These are phyloP conservation scores for Etheostoma spectabile DNA, from an alignment of 2,113 vertebrate species.

Conservation along the genomic window DNA sequence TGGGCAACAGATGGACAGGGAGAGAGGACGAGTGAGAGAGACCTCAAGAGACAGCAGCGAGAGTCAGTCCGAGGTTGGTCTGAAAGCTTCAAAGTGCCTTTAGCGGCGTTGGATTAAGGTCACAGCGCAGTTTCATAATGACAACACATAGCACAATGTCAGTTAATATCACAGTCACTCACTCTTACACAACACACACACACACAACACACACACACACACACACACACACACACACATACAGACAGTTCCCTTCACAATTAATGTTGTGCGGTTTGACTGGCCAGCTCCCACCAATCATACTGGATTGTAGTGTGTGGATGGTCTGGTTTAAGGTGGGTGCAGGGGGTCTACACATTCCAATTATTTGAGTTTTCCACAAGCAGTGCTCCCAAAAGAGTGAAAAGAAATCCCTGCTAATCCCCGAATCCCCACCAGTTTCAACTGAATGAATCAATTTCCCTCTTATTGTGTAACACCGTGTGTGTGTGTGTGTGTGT, in stretches of 20 bases:
- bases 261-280: neutral
- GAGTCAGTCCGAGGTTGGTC: constrained; percentile 47
- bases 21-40: constrained; percentile 19
- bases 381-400: constrained; percentile 46
- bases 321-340: neutral
- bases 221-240: constrained; percentile 1
- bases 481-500: constrained; percentile 28
- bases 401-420: constrained; percentile 67
- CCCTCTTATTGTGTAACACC: constrained; percentile 60
- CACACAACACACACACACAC: constrained; percentile 31
- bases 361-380: constrained; percentile 29
- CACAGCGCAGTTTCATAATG: constrained; percentile 68
- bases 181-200: constrained; percentile 16
- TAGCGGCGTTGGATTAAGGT: constrained; percentile 73
- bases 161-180: constrained; percentile 65
- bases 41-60: constrained; percentile 22
- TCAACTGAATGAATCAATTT: constrained; percentile 67
- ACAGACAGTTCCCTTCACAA: constrained; percentile 15
- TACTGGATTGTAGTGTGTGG: neutral
- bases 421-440: constrained; percentile 57
- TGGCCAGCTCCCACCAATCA: constrained; percentile 1
- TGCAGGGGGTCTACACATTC: constrained; percentile 18
- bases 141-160: constrained; percentile 62
- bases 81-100: constrained; percentile 74
- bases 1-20: constrained; percentile 64